Base-by-base conservation (phyloP, 1,140 invertebrate species). In the Cylas formicarius region DNA sequence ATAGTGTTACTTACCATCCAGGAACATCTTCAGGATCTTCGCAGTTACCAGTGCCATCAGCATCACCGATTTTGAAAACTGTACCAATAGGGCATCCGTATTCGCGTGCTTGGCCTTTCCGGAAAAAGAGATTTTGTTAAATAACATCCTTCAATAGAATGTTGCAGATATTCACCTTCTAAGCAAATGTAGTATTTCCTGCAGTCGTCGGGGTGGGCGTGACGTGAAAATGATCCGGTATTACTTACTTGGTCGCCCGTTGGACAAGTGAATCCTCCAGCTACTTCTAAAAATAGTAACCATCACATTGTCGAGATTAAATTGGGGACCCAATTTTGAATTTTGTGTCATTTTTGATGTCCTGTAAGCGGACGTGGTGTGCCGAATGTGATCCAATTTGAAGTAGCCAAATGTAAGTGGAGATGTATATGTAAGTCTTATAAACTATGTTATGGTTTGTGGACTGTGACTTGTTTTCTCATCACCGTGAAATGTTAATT, bases 11-110 rank as follows among this genome's bases (percentile, higher is more conserved):
- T 87, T 71, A 93, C 89, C 90, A 94, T 79, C 89, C 89, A 66
- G 84, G 84, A 73, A 93, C 90, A 67, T 90, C 87, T 73, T 90
- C 86, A 44, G 90, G 89, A 60, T 91, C 89, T 69, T 90, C 85
- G 67, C 91, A 95, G 72, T 89, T 88, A 45, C 90, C 87, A 47
- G 82, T 84, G 55, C 87, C 89, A 44, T 91, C 87, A 55, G 80
- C 65, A 57, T 87, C 83, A 33, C 88, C 88, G 63, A 94, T 93
- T 68, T 93, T 92, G 83, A 93, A 95, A 9, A 94, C 91, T 14
- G 90, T 93, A 45, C 90, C 91, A 61, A 95, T 89, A 53, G 89
- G 89, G 70, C 91, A 95, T 41, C 91, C 90, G 67, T 95, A 95
- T 67, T 94, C 90, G 55, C 91, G 76, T 44, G 90, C 84, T 52